Conservation (phyloP, 2,888 invertebrate genomes). For the Conus canariensis region DNA sequence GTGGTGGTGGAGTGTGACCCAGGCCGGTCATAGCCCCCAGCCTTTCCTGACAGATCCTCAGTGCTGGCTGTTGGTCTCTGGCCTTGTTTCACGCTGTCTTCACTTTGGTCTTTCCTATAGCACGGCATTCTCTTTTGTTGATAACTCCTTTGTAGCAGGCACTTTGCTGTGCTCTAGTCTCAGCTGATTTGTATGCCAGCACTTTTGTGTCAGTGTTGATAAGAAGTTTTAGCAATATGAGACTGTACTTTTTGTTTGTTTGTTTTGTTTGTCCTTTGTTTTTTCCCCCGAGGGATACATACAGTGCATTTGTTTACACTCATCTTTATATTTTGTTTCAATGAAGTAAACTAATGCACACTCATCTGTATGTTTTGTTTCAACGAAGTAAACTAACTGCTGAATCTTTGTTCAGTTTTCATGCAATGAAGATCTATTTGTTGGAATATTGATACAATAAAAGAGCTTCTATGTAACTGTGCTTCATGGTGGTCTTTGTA, state of each 20-base stretch:
- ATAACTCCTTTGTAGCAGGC: background rate
- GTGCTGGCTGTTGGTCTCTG: background rate
- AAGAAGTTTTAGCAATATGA: background rate
- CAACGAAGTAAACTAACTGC: slow-evolving; percentile 6
- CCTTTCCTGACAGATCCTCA: background rate
- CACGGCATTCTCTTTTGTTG: background rate
- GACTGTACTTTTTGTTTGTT: no score
- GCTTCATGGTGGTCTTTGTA: background rate
- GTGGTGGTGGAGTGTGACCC: slow-evolving; percentile 90
- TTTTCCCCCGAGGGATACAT: background rate
- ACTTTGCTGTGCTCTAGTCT: background rate
- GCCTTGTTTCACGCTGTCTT: background rate
- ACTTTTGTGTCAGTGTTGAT: background rate
- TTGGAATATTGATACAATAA: no score
- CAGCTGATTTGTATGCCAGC: background rate
- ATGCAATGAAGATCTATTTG: background rate
- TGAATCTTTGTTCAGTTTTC: background rate
- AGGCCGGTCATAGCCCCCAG: background rate
- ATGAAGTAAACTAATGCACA: background rate
- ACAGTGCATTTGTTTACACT: background rate
- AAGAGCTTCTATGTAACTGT: no score
- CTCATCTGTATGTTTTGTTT: background rate
- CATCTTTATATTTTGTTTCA: background rate
- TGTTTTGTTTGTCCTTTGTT: background rate
- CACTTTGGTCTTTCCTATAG: background rate